Conservation (phyloP, 2,888 invertebrate species). For the Drosophila tripunctata region DNA sequence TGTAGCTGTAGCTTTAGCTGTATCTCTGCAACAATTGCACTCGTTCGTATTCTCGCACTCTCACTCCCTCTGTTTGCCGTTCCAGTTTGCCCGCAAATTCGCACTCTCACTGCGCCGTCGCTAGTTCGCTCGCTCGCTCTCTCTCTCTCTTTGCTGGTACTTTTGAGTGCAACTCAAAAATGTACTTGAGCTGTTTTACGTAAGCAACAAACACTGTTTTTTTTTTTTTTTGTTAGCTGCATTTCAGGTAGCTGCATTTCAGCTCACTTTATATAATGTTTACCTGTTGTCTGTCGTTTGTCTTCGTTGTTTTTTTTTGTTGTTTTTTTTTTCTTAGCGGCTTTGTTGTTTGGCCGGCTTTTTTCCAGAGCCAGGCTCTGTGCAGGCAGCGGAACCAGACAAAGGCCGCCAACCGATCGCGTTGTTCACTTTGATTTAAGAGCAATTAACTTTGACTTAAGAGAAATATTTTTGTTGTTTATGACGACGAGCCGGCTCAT, state of each 20-base stretch:
- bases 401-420: slow-evolving; percentile 54
- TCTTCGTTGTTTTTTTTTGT: slow-evolving; percentile 1
- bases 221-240: slow-evolving; percentile 33
- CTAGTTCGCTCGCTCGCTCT: slow-evolving; percentile 6
- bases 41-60: slow-evolving; percentile 28
- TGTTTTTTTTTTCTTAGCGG: slow-evolving; percentile 31
- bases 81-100: slow-evolving; percentile 25
- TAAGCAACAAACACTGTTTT: slow-evolving; percentile 45
- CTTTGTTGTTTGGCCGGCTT: slow-evolving; percentile 49
- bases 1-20: slow-evolving; percentile 9
- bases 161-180: slow-evolving; percentile 34
- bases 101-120: slow-evolving; percentile 54
- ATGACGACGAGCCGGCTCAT: slow-evolving; percentile 56
- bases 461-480: slow-evolving; percentile 71
- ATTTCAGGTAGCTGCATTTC: slow-evolving; percentile 52
- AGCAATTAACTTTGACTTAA: slow-evolving; percentile 78
- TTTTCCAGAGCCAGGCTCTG: slow-evolving; percentile 15
- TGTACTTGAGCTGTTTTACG: slow-evolving; percentile 62
- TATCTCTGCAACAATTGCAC: slow-evolving; percentile 47
- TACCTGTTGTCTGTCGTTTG: slow-evolving; percentile 52
- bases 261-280: slow-evolving; percentile 67
- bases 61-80: slow-evolving; percentile 23
- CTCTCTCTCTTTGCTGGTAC: not conserved
- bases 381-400: slow-evolving; percentile 32
- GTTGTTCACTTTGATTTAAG: slow-evolving; percentile 71